Base-by-base conservation (phyloP, 2,797 vertebrate species). In the Trachops cirrhosus region DNA sequence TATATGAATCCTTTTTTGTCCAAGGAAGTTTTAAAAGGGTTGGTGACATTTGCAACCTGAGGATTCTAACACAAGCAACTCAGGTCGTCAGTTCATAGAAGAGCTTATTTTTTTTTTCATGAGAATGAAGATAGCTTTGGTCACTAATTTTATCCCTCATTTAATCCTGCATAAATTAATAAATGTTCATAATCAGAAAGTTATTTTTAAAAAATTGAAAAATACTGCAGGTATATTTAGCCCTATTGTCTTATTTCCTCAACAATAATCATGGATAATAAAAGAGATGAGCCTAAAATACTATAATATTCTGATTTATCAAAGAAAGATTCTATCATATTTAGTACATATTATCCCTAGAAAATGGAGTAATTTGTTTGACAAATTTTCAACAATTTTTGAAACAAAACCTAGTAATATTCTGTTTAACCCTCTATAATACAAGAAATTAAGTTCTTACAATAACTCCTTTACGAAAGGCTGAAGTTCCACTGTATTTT, bases 171-270 rank as follows among this genome's bases (percentile, higher is more conserved):
- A 86, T 26, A 94, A 96, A 73, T 48, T 87, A 89, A 59, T 6
- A 83, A 91, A 32, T 77, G n/a, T 15, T 75, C 15, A 80, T 70
- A 74, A 93, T 74, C 3, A 54, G 21, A 89, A 89, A 95, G 11
- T 41, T 78, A n/a, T 85, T 86, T 91, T 74, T 68, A 62, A 68
- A 84, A 94, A 95, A 82, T 9, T 54, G 52, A 71, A 91, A 80
- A 12, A 21, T 22, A 16, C 34, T 89, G 79, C 32, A 48, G 44
- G 5, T 29, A 86, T 41, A 68, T 26, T 82, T 68, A 89, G 34
- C 9, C 54, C 44, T 74, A 73, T 86, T 18, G 71, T 14, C 44
- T 80, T 37, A 41, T 44, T 34, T 87, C 79, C 19, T 68, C 64
- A 80, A 95, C 34, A 94, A 57, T 41, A 57, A 44, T 39, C n/a